Percentiles rank a stretch among this genome's conserved stretches.
phyloP scores from a whole-genome alignment of 1,140 invertebrate genomes.

The Oppia nitens region DNA sequence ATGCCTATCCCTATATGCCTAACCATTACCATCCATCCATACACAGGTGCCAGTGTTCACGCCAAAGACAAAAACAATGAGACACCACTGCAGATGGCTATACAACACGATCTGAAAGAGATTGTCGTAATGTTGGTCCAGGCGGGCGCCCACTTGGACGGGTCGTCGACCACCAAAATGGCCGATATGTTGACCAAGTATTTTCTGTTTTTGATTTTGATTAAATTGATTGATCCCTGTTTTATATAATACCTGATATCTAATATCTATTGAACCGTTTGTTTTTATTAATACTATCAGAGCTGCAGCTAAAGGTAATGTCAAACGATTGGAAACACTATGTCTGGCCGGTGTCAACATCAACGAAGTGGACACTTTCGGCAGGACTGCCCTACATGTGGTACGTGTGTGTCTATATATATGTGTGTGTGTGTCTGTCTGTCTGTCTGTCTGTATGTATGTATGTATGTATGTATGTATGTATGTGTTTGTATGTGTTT shows the following conservation, averaged over 20 bases:
- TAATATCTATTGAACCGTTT: background rate
- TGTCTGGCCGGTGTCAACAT: constrained; percentile 44
- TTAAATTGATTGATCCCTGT: constrained; percentile 4
- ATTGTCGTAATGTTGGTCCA: constrained; percentile 30
- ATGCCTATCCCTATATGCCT: too few species aligned
- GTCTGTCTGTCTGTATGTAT: background rate
- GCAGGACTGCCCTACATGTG: constrained; percentile 24
- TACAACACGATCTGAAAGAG: constrained; percentile 24
- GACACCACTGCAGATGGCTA: constrained; percentile 27
- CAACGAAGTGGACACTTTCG: constrained; percentile 28
- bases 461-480: too few species aligned
- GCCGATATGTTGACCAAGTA: constrained; percentile 34
- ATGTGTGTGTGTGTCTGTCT: background rate
- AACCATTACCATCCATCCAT: too few species aligned
- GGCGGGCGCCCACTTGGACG: constrained; percentile 41
- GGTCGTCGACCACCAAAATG: constrained; percentile 43
- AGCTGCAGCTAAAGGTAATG: constrained; percentile 34
- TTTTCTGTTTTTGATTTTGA: background rate
- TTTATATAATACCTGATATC: constrained; percentile 1
- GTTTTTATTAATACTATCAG: constrained; percentile 20
- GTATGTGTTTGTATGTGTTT: too few species aligned
- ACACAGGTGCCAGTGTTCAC: constrained; percentile 65
- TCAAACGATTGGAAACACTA: constrained; percentile 39
- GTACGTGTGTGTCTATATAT: constrained; percentile 24
- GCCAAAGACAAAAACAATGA: constrained; percentile 40